These are phyloP conservation scores for Novumbra hubbsi DNA, from an alignment of 2,797 vertebrate species.

Conservation along the genomic window DNA sequence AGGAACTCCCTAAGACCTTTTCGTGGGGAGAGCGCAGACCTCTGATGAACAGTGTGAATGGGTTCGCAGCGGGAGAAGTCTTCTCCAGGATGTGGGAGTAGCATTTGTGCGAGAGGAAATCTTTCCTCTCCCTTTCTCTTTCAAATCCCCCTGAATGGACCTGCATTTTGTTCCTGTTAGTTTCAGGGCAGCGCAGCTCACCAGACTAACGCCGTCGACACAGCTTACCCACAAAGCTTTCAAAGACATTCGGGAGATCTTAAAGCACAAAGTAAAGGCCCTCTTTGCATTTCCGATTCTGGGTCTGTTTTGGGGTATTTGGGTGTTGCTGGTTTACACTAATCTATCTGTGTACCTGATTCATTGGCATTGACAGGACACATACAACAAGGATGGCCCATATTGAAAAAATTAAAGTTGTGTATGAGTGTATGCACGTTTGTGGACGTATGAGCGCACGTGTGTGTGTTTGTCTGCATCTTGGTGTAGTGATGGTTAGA, in stretches of 20 bases:
- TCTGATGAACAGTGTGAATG: slow-evolving; percentile 53
- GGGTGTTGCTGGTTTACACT: slow-evolving; percentile 25
- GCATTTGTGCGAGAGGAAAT: slow-evolving; percentile 56
- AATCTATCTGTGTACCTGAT: slow-evolving; percentile 43
- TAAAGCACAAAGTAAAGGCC: slow-evolving; percentile 47
- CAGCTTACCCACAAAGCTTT: slow-evolving; percentile 60
- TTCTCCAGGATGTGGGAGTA: slow-evolving; percentile 26
- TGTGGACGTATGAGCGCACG: neutral
- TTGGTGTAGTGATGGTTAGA: slow-evolving; percentile 7
- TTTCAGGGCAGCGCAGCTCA: slow-evolving; percentile 48
- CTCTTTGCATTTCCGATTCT: slow-evolving; percentile 38
- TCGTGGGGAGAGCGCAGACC: slow-evolving; percentile 41
- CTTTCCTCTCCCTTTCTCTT: slow-evolving; percentile 49
- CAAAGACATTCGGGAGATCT: slow-evolving; percentile 44
- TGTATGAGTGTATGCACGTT: slow-evolving; percentile 5
- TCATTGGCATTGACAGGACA: slow-evolving; percentile 38
- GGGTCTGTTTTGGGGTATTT: neutral
- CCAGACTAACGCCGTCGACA: slow-evolving; percentile 54
- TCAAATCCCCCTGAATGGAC: slow-evolving; percentile 52
- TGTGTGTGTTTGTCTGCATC: slow-evolving; percentile 6
- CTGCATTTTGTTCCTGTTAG: slow-evolving; percentile 63
- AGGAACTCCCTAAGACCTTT: slow-evolving; percentile 49
- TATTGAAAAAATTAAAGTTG: slow-evolving; percentile 23
- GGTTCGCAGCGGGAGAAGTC: slow-evolving; percentile 41
- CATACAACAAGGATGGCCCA: slow-evolving; percentile 37